Percentiles rank a stretch among this genome's conserved stretches.
phyloP scores from a whole-genome alignment of 2,888 invertebrate genomes.

The Amiota mariae region DNA sequence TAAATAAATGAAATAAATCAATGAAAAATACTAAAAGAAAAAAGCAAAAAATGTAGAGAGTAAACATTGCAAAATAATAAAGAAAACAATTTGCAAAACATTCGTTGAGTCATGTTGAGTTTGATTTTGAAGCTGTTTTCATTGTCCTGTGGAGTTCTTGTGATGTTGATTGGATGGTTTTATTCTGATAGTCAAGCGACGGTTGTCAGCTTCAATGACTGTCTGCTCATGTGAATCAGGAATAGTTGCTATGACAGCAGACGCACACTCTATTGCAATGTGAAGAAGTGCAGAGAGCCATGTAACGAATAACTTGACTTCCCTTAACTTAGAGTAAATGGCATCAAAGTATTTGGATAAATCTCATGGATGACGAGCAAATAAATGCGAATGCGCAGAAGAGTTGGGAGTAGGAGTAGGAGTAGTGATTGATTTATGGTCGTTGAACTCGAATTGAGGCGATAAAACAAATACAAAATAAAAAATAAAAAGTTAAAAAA shows the following conservation, averaged over 20 bases:
- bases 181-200: neutral
- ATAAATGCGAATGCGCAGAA: neutral
- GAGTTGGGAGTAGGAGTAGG: neutral
- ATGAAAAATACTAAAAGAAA: neutral
- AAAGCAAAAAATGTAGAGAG: neutral
- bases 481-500: neutral
- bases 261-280: too few relatives aligned
- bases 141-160: too few relatives aligned
- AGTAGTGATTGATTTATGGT: constrained; percentile 28
- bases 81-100: constrained; percentile 19
- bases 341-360: constrained; percentile 19
- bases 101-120: neutral
- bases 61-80: constrained; percentile 9
- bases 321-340: neutral
- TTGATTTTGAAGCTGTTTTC: too few relatives aligned
- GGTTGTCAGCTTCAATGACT: neutral
- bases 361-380: neutral
- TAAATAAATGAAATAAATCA: too few relatives aligned
- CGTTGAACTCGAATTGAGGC: neutral
- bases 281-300: too few relatives aligned
- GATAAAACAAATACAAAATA: constrained; percentile 6
- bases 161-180: too few relatives aligned
- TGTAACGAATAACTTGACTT: too few relatives aligned
- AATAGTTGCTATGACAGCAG: too few relatives aligned
- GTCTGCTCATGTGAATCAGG: neutral